Evolutionary conservation across 1,140 invertebrate genomes (phyloP), one percentile per base, ranked within the genome.

Genomic region (Potamilus streckersoni): DNA sequence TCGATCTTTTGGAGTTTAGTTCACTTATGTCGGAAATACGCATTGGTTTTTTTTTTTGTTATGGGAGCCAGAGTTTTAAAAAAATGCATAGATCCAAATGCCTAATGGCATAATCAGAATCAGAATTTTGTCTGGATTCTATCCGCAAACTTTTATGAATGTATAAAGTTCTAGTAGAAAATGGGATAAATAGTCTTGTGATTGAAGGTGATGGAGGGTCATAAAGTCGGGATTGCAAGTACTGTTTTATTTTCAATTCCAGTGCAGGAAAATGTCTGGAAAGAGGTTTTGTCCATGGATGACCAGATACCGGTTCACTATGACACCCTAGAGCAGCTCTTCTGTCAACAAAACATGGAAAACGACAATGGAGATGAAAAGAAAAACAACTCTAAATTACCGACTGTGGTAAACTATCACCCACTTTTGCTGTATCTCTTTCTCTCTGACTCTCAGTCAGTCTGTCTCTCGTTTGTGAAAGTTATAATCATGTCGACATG

Each of bases 191-290:
- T 49, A 6, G 11, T 49, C 38, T 49, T 6, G 38, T 49, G 38
- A 49, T 11, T 5, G 6, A 49, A 49, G 38, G 38, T 8, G 38
- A 49, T 49, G 38, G 11, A 49, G 38, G 38, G 5, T 49, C 38
- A 49, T 49, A 49, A 49, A 49, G 38, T 49, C 38, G 11, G 11
- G 38, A 49, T 49, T 96, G 96, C 96, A 95, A 86, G 97, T 97
- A 89, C 96, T 97, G 83, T 95, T 96, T 6, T 94, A 94, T 88
- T 94, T 94, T 13, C 76, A 49, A 92, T 95, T 76, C 23, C 69
- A 88, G 73, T 94, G 94, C 61, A 95, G 94, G 84, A 94, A 76
- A 98, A 98, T 88, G 94, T 99, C 80, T 99, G 97, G 97, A 95
- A 95, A 0, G 91, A 95, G 70, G 94, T 98, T 27, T 95, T 95